phyloP scores from a whole-genome alignment of 2,888 invertebrate species.

The Nephrotoma guestfalica region DNA sequence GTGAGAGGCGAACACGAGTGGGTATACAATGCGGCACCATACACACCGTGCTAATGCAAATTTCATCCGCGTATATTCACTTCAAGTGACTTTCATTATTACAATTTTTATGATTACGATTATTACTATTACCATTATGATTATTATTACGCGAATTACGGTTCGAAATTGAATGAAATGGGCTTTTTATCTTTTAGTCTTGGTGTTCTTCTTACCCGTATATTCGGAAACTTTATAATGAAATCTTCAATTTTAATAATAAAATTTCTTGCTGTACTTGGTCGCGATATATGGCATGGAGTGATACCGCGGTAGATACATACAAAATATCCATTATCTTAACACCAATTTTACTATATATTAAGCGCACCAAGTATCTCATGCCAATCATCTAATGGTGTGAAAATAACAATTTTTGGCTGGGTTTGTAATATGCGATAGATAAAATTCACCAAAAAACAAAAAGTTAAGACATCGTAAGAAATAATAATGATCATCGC shows the following conservation, averaged over 20 bases:
- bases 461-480: not conserved
- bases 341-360: not conserved
- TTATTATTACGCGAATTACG: not conserved
- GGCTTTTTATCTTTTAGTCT: not conserved
- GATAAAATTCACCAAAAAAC: not conserved
- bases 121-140: not conserved
- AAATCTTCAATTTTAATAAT: not conserved
- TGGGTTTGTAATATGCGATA: not conserved
- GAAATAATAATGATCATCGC: not conserved
- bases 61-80: not conserved
- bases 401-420: not conserved
- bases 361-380: not conserved
- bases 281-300: not conserved
- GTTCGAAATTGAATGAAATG: not conserved
- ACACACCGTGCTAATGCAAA: not conserved
- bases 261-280: not conserved
- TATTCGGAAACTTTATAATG: not conserved
- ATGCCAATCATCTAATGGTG: not conserved
- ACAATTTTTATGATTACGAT: not conserved
- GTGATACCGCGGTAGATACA: not conserved
- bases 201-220: not conserved
- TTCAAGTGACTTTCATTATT: not conserved
- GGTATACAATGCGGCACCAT: not conserved
- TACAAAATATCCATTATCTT: not conserved
- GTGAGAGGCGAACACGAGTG: not conserved